Percentiles rank a stretch among this genome's conserved stretches.
Evolutionary conservation across 2,888 invertebrate species (phyloP).

Genomic region (Phytoseiulus persimilis): DNA sequence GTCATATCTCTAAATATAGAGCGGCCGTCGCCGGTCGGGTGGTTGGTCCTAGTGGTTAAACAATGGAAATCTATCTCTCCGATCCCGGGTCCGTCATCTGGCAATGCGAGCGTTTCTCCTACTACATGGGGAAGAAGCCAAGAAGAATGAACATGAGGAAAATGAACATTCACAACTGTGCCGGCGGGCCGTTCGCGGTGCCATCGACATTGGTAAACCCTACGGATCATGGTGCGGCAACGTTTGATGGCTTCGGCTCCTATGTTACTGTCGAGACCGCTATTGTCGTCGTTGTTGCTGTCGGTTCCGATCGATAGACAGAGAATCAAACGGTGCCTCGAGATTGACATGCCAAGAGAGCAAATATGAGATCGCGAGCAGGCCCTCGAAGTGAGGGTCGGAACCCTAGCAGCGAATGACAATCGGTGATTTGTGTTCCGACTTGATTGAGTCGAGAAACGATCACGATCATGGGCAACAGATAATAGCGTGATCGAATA

Average conservation of each 20-base stretch:
- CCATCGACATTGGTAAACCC: background rate
- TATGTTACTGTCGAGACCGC: background rate
- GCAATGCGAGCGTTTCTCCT: background rate
- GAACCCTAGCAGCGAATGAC: background rate
- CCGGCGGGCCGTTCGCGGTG: background rate
- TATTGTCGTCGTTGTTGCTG: background rate
- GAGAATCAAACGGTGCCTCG: background rate
- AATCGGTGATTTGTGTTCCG: background rate
- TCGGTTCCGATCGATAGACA: background rate
- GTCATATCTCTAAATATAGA: background rate
- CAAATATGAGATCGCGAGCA: background rate
- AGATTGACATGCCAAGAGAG: background rate
- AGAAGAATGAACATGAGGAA: background rate
- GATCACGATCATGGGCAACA: background rate
- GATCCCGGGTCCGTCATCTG: background rate
- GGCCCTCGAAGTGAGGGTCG: background rate
- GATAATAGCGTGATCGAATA: slow-evolving; percentile 5
- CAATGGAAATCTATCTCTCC: slow-evolving; percentile 31
- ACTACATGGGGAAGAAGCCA: background rate
- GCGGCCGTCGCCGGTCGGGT: background rate
- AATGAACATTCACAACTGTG: background rate
- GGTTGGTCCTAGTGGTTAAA: slow-evolving; percentile 19
- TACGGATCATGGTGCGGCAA: background rate
- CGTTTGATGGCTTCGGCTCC: background rate
- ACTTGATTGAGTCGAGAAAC: background rate